These are phyloP conservation scores for Melinaea menophilus DNA, from an alignment of 2,888 invertebrate species.

Conservation along the genomic window DNA sequence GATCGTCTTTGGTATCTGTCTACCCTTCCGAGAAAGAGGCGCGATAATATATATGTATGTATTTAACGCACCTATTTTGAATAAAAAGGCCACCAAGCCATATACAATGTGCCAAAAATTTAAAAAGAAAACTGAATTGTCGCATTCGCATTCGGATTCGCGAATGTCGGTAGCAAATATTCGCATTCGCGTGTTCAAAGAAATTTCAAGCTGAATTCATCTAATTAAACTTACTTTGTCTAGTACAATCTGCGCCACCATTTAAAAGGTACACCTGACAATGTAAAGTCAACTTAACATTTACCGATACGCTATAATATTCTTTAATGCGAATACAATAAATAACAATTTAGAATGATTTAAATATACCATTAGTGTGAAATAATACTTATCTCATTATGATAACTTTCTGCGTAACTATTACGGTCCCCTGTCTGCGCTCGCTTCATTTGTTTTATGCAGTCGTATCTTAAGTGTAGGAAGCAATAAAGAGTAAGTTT, in stretches of 20 bases:
- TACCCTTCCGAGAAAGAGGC: too few species aligned
- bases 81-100: too few species aligned
- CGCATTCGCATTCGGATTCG: too few species aligned
- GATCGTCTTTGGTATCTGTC: too few species aligned
- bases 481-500: slow-evolving; percentile 1
- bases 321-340: not conserved
- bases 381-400: not conserved
- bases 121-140: too few species aligned
- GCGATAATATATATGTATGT: too few species aligned
- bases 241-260: not conserved
- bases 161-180: too few species aligned
- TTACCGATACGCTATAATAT: not conserved
- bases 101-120: too few species aligned
- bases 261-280: not conserved
- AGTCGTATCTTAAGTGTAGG: not conserved
- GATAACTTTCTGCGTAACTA: not conserved
- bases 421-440: not conserved
- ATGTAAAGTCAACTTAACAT: not conserved
- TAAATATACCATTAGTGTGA: slow-evolving; percentile 1
- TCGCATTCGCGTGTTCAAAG: too few species aligned
- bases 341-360: not conserved
- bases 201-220: too few species aligned
- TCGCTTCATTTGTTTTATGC: not conserved
- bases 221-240: not conserved
- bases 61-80: too few species aligned